Base-by-base conservation (phyloP, 2,113 vertebrate genomes). In the Coturnix japonica region DNA sequence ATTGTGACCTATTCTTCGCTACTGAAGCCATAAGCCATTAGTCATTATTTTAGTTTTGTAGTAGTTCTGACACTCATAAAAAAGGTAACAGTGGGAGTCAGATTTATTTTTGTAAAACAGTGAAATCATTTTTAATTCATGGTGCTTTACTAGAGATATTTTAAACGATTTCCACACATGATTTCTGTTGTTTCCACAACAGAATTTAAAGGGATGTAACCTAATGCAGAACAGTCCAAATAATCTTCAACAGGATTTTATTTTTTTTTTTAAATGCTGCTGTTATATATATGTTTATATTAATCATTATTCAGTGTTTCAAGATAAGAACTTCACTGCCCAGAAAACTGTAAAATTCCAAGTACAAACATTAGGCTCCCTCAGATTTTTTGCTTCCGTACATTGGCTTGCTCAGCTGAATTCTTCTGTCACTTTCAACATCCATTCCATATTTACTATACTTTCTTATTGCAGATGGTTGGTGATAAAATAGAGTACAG, bases 1-100 rank as follows among this genome's bases (percentile, higher is more conserved):
- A 88, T 65, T 85, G 78, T 78, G 67, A 87, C 47, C 82, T 86
- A 30, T 87, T 93, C 72, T 91, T 87, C 71, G 65, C 41, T 69
- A 92, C 87, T 57, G 63, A 87, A 95, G 74, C 64, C 80, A 87
- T 87, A 96, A 97, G 91, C 20, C 51, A 91, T 41, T 88, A 90
- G 94, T 93, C 97, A 85, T 85, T 67, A 77, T 87, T 94, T 92
- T 80, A 80, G 57, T 76, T 93, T 96, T 87, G 76, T 43, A 92
- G 78, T 37, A 94, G 67, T 90, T 95, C 83, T 81, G 63, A 85
- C 75, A 95, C 43, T 73, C 83, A 79, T 57, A 91, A 96, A 60
- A 74, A 88, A 67, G 53, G 72, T 94, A 93, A 81, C 67, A 91
- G 47, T 87, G 66, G 44, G 81, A 96, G 81, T 66, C 15, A 20